Evolutionary conservation across 2,113 vertebrate species (phyloP), one percentile per base, ranked within the genome.

Genomic region (Bubo scandiacus): DNA sequence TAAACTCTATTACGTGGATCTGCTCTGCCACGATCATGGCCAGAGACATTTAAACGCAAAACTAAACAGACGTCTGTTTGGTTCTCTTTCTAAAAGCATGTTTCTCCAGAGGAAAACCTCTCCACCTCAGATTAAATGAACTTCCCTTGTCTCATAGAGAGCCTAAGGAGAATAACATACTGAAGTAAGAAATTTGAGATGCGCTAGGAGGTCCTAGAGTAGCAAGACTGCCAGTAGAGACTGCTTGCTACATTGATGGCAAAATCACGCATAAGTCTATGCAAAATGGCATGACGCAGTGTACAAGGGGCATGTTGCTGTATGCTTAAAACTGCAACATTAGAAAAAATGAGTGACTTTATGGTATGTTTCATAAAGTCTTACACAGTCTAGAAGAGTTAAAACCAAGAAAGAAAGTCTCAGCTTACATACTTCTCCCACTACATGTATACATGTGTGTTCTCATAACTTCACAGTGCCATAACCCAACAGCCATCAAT

Each of bases 321-420:
- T 81, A 59, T 30, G 30, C 88, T 94, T 55, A 94, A 81, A 96
- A 74, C 7, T 59, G 45, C 75, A 95, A 54, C 20, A 83, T 86
- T 90, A 75, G 73, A 68, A 88, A 93, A 61, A 65, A 26, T 11
- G 0, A 52, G 20, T 68, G 52, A 62, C 47, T 91, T 81, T 17
- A 77, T 34, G 25, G 42, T 55, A 81, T 20, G 12, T 51, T 85
- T 95, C 49, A 55, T 38, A 9, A 51, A 58, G 19, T 61, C n/a
- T 58, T 61, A 61, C 3, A 86, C n/a, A 91, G 8, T 10, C 43
- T 81, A 71, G 11, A 20, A 34, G 52, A 59, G 42, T 40, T 75
- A 43, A 71, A 89, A 86, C 3, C 19, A 79, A 80, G 26, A 59
- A 70, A 92, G 13, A 57, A 70, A 92, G 13, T 17, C 52, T 86